Conservation (phyloP, 2,113 vertebrate genomes). For the Bambusicola thoracicus region DNA sequence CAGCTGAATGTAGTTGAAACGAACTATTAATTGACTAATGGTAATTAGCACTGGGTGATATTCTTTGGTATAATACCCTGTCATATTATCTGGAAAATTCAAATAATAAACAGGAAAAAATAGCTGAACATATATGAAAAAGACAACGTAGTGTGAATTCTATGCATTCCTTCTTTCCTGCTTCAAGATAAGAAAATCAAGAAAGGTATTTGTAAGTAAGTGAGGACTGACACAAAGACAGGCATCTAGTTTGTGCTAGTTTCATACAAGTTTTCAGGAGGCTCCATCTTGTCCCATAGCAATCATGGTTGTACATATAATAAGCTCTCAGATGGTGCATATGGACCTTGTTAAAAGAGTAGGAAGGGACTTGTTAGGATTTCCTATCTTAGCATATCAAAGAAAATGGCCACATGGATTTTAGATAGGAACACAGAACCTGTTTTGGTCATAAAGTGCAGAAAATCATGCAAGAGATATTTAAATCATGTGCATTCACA, state of each 20-base stretch:
- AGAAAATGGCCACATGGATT: not conserved
- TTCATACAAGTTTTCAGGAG: not conserved
- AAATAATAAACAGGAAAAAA: not conserved
- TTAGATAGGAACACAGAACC: not conserved
- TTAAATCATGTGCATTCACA: not conserved
- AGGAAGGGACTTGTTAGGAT: not conserved
- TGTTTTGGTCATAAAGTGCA: not conserved
- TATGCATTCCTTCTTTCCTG: not conserved
- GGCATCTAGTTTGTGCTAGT: not conserved
- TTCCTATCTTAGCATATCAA: not conserved
- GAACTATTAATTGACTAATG: not conserved
- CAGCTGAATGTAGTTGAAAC: not conserved
- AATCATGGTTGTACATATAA: not conserved
- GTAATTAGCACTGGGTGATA: not conserved
- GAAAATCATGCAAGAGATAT: not conserved
- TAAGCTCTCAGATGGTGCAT: not conserved
- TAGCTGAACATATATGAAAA: not conserved
- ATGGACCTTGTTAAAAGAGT: not conserved
- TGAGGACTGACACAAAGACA: not conserved
- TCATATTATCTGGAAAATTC: not conserved
- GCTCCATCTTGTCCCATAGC: not conserved
- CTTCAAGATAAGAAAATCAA: not conserved
- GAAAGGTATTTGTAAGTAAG: not conserved
- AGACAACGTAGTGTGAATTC: rapidly evolving
- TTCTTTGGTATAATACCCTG: not conserved